These are phyloP conservation scores for Morpho helenor DNA, from an alignment of 2,888 invertebrate genomes.

Conservation along the genomic window DNA sequence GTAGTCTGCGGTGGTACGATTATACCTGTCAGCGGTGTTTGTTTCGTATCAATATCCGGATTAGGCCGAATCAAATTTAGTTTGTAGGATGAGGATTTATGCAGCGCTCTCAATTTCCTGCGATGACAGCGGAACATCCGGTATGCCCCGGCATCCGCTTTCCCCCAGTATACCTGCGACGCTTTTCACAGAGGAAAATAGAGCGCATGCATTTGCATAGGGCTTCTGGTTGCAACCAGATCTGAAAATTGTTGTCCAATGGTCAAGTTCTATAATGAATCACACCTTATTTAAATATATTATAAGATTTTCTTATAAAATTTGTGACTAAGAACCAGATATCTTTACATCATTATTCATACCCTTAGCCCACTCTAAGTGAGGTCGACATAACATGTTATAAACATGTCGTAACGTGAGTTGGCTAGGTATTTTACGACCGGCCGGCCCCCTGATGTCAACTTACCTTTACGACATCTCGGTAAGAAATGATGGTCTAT, in stretches of 20 bases:
- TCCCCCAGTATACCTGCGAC: slow-evolving; percentile 25
- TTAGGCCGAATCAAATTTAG: slow-evolving; percentile 76
- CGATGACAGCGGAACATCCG: slow-evolving; percentile 74
- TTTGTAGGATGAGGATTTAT: slow-evolving; percentile 75
- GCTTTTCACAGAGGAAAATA: slow-evolving; percentile 58
- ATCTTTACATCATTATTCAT: too few relatives aligned
- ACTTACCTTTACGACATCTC: too few relatives aligned
- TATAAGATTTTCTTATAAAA: too few relatives aligned
- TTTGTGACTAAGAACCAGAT: too few relatives aligned
- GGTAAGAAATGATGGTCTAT: too few relatives aligned
- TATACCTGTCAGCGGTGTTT: slow-evolving; percentile 53
- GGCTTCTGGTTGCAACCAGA: slow-evolving; percentile 64
- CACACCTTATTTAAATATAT: too few relatives aligned
- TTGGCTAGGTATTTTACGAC: too few relatives aligned
- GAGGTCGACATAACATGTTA: too few relatives aligned
- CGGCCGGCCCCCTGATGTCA: too few relatives aligned
- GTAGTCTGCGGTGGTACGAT: slow-evolving; percentile 36
- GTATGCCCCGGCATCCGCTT: slow-evolving; percentile 42
- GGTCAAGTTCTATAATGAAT: slow-evolving; percentile 25
- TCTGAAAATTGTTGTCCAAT: slow-evolving; percentile 76
- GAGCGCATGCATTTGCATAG: slow-evolving; percentile 74
- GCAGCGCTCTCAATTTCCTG: slow-evolving; percentile 78
- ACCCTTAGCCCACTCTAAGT: too few relatives aligned
- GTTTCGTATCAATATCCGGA: slow-evolving; percentile 77
- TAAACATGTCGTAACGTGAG: too few relatives aligned